A percentile compares a stretch with the other conserved stretches of the same genome.
These are phyloP conservation scores for Cyanistes caeruleus DNA, from an alignment of 2,113 vertebrate species.

Conservation along the genomic window DNA sequence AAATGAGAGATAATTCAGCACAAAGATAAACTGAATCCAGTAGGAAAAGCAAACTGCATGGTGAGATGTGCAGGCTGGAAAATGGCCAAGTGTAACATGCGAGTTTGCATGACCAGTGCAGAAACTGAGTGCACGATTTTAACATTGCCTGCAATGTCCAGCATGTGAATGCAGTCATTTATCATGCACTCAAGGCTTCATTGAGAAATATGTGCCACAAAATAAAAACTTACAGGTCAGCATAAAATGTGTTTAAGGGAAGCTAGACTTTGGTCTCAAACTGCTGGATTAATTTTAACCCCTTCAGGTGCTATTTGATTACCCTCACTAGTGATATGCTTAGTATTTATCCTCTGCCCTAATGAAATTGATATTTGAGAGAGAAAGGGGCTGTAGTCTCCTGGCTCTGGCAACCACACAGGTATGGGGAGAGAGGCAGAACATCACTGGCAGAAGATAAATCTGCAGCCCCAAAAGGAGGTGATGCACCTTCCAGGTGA, in stretches of 20 bases:
- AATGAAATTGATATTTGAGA: background rate
- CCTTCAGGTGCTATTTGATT: background rate
- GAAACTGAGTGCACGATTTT: background rate
- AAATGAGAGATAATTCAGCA: background rate
- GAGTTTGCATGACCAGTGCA: background rate
- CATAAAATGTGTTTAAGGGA: background rate
- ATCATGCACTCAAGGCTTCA: background rate
- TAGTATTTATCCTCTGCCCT: background rate
- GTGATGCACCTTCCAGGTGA: rapidly evolving
- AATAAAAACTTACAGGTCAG: background rate
- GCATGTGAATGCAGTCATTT: background rate
- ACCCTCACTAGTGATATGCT: background rate
- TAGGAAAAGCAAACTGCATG: background rate
- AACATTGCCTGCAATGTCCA: background rate
- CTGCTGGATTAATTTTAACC: background rate
- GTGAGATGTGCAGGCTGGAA: background rate
- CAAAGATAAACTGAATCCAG: background rate
- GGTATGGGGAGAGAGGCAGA: background rate
- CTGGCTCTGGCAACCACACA: rapidly evolving
- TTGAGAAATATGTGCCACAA: background rate
- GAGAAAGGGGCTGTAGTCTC: background rate
- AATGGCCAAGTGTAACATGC: background rate
- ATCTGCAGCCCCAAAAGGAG: background rate
- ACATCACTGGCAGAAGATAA: background rate
- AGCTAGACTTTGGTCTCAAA: background rate